Base-by-base conservation (phyloP, 2,888 invertebrate genomes). In the Dynastes tityus region DNA sequence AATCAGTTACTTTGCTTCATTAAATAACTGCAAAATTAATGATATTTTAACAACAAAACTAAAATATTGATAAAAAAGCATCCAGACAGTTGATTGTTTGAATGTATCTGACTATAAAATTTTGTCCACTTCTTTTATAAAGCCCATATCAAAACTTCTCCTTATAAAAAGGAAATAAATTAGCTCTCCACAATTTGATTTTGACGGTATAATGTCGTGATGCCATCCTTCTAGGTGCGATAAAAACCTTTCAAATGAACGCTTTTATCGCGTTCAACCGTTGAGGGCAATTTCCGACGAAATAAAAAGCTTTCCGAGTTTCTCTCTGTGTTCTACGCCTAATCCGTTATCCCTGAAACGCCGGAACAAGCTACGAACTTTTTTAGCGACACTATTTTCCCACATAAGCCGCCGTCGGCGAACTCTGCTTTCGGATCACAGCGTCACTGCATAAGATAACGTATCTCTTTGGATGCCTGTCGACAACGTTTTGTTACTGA, bases 261-360 rank as follows among this genome's bases (percentile, higher is more conserved):
- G 65, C 65, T 65, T 40, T 65, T 65, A 65, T 65, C 65, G 40
- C 65, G 40, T 65, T 37, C n/a, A 53, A 53, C 58, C 53, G 53
- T 73, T 73, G 73, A 73, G 51, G 73, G 58, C 73, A 73, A 73
- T 73, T 73, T 73, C 73, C 58, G 53, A 53, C 53, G 73, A 73
- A 73, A 73, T 73, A 55, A 40, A 73, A 58, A 73, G 73, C 73
- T 58, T 58, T 49, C 40, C 16, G 58, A 40, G 37, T 53, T 73
- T 73, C 73, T 53, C 32, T 29, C 22, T 53, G 55, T 55, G 58
- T 58, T 58, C 55, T 58, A 58, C 55, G 55, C 55, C 55, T 58
- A 73, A 58, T 40, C 58, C 51, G 58, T 58, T 73, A 53, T 70
- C 70, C 55, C 13, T n/a, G 27, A 53, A 53, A 40, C 16, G 55